Conservation (phyloP, 2,888 invertebrate species). For the Drosophila antonietae region DNA sequence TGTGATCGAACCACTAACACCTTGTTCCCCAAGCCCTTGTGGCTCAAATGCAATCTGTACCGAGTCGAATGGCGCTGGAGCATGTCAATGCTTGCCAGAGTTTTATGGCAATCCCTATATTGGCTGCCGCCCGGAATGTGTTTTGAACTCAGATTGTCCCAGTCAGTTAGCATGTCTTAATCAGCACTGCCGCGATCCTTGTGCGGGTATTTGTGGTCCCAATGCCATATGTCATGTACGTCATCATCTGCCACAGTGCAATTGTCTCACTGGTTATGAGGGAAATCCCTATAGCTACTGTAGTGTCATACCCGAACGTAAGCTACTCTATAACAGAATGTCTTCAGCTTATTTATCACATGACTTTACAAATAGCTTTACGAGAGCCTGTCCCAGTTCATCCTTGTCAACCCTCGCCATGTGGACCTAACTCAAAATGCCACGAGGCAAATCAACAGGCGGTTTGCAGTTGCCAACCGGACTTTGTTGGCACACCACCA, state of each 20-base stretch:
- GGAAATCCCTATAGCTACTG: slow-evolving; percentile 91
- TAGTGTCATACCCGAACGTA: slow-evolving; percentile 85
- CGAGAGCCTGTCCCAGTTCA: slow-evolving; percentile 82
- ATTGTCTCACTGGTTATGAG: slow-evolving; percentile 89
- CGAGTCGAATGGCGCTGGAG: slow-evolving; percentile 87
- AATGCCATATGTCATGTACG: slow-evolving; percentile 91
- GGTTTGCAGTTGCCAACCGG: slow-evolving; percentile 87
- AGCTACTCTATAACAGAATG: slow-evolving; percentile 63
- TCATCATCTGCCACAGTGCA: slow-evolving; percentile 89
- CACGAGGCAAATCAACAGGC: slow-evolving; percentile 86
- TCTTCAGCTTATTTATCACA: slow-evolving; percentile 15
- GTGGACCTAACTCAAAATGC: slow-evolving; percentile 89
- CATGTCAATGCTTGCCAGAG: slow-evolving; percentile 89
- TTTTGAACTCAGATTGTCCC: slow-evolving; percentile 90
- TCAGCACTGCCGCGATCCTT: slow-evolving; percentile 91
- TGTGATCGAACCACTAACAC: slow-evolving; percentile 83
- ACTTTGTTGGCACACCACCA: slow-evolving; percentile 88
- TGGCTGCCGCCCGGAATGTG: slow-evolving; percentile 90
- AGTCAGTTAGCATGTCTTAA: slow-evolving; percentile 89
- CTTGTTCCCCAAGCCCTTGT: slow-evolving; percentile 91
- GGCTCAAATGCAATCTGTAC: slow-evolving; percentile 91
- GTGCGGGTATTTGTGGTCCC: slow-evolving; percentile 90
- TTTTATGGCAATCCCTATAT: slow-evolving; percentile 92
- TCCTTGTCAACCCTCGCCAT: slow-evolving; percentile 87
- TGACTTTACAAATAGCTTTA: slow-evolving; percentile 64